These are phyloP conservation scores for Amphibalanus amphitrite DNA, from an alignment of 1,140 invertebrate species.

Conservation along the genomic window DNA sequence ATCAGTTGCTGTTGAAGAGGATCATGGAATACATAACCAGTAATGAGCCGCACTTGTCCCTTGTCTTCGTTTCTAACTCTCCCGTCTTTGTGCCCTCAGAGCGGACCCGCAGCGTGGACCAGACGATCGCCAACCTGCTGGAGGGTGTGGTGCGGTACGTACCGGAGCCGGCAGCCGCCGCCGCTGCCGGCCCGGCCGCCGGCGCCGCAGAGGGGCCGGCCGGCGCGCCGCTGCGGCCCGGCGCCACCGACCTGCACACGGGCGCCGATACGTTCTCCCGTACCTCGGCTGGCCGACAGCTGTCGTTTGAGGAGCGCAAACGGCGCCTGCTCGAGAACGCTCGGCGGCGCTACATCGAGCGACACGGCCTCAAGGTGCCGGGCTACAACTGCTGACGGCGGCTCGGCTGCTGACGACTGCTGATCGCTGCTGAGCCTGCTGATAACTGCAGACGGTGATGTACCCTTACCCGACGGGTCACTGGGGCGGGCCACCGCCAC, in stretches of 20 bases:
- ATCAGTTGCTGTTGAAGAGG: too few relatives aligned
- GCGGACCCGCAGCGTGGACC: neutral
- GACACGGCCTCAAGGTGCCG: neutral
- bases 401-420: too few relatives aligned
- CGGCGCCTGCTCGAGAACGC: neutral
- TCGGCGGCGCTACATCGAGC: neutral
- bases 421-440: too few relatives aligned
- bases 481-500: too few relatives aligned
- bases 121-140: constrained; percentile 1
- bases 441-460: too few relatives aligned
- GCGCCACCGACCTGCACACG: neutral
- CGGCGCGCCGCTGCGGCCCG: neutral
- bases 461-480: too few relatives aligned
- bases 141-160: neutral
- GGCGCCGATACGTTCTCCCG: neutral
- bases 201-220: too few relatives aligned
- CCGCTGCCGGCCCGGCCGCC: too few relatives aligned
- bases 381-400: neutral
- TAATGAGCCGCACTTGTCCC: too few relatives aligned
- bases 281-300: neutral
- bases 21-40: too few relatives aligned
- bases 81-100: neutral
- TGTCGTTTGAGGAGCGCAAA: neutral
- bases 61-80: neutral
- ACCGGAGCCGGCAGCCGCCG: neutral